Evolutionary conservation across 2,888 invertebrate genomes (phyloP), one percentile per base, ranked within the genome.

Genomic region (Ornithoptera priamus): DNA sequence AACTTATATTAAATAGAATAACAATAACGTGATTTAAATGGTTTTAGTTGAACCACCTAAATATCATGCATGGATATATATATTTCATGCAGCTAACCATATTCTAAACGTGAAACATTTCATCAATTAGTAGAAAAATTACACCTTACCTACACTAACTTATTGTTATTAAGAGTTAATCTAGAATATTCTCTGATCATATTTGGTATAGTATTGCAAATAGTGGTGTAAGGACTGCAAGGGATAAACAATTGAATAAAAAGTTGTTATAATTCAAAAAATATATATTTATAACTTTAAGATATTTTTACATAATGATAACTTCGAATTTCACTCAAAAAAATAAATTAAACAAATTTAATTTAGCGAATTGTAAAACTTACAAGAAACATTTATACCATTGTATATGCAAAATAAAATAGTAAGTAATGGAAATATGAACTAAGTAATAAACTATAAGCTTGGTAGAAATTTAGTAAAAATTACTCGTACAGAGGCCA

Each of bases 111-210:
- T 12, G 22, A 22, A 58, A 22, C 1, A 58, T n/a, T 24, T 5
- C 22, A 15, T 20, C 12, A n/a, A 58, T 58, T 22, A 22, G 24
- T 58, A 58, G 12, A 58, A 58, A 24, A n/a, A 22, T 58, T 20
- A 58, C 12, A 10, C 24, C 57, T 10, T 20, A 1, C 46, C 46
- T 46, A 46, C 46, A 46, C 46, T 46, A 46, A 2, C 10, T 10
- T 58, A 22, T 22, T 4, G 18, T 53, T n/a, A n/a, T 53, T 58
- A 24, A 30, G 57, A 58, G 22, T 58, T 58, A 58, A 58, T 88
- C 88, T 87, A 87, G 89, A 89, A 89, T 79, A 80, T 88, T 88
- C 88, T 79, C 75, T 79, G 72, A 71, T 74, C 72, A 67, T 65
- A 73, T 68, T 69, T 65, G 36, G 69, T 60, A 64, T 62, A 67